These are phyloP conservation scores for Popillia japonica DNA, from an alignment of 1,140 invertebrate species.

Conservation along the genomic window DNA sequence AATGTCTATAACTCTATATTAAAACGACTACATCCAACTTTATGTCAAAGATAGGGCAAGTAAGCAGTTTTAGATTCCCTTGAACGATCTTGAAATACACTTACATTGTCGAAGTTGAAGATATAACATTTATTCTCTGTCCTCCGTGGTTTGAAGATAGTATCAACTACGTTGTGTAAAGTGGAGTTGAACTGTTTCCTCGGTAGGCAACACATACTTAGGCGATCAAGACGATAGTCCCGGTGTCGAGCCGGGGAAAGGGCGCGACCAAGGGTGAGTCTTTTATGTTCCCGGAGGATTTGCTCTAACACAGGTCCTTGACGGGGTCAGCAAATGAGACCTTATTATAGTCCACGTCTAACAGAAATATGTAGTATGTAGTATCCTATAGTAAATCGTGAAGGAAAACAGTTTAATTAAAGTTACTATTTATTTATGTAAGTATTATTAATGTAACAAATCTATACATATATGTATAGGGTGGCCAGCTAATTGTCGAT, in stretches of 20 bases:
- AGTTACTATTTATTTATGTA: no score
- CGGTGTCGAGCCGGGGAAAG: constrained; percentile 24
- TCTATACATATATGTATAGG: no score
- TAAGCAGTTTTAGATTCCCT: constrained; percentile 1
- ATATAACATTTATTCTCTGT: constrained; percentile 23
- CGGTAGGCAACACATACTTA: constrained; percentile 30
- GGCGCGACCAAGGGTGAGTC: constrained; percentile 29
- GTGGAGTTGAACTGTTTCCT: constrained; percentile 17
- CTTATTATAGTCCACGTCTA: constrained; percentile 33
- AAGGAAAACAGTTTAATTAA: constrained; percentile 17
- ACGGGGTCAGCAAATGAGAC: constrained; percentile 36
- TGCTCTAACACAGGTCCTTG: constrained; percentile 29
- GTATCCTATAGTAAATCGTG: constrained; percentile 1
- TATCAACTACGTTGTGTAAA: constrained; percentile 31
- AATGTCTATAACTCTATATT: no score
- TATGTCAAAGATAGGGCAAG: neutral
- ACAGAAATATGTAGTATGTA: neutral
- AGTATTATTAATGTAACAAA: no score
- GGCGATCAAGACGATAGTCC: constrained; percentile 27
- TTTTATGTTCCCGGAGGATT: constrained; percentile 34
- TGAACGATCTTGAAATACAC: neutral
- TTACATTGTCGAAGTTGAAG: neutral
- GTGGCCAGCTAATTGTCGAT: no score
- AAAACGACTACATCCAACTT: neutral
- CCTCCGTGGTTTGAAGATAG: constrained; percentile 6